These are phyloP conservation scores for Nyleta sp. DNA, from an alignment of 2,888 invertebrate species.

Conservation along the genomic window DNA sequence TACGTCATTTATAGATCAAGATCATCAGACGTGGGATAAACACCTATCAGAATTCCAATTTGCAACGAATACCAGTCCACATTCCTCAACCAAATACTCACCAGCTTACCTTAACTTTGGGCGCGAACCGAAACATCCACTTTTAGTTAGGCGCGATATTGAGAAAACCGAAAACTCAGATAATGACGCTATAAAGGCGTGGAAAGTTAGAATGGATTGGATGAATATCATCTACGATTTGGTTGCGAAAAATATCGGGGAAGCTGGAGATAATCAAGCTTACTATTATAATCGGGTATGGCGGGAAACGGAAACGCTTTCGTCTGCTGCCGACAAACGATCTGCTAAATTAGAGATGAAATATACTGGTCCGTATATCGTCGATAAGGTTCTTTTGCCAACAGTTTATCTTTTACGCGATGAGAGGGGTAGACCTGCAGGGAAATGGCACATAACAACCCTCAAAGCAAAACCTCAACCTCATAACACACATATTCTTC, in stretches of 20 bases:
- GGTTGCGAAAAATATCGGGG: no score
- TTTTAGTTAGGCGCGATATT: no score
- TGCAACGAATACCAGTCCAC: conserved; percentile 63
- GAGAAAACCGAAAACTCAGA: no score
- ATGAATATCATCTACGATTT: no score
- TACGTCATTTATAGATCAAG: conserved; percentile 39
- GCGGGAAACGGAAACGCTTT: not conserved
- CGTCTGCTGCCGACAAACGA: not conserved
- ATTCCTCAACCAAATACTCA: not conserved
- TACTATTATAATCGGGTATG: not conserved
- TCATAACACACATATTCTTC: not conserved
- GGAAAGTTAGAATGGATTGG: no score
- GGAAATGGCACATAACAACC: conserved; percentile 7
- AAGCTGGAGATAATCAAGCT: no score
- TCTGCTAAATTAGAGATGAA: conserved; percentile 6
- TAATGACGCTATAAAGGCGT: no score
- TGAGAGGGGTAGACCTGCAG: not conserved
- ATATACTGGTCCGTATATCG: not conserved
- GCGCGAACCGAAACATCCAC: conserved; percentile 43
- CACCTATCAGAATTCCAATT: conserved; percentile 62
- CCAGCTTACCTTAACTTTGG: not conserved
- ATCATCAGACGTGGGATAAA: conserved; percentile 68
- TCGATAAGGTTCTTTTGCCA: not conserved
- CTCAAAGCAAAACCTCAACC: conserved; percentile 1
- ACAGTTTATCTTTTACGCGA: not conserved